Conservation (phyloP, 2,797 vertebrate species). For the Mareca penelope region DNA sequence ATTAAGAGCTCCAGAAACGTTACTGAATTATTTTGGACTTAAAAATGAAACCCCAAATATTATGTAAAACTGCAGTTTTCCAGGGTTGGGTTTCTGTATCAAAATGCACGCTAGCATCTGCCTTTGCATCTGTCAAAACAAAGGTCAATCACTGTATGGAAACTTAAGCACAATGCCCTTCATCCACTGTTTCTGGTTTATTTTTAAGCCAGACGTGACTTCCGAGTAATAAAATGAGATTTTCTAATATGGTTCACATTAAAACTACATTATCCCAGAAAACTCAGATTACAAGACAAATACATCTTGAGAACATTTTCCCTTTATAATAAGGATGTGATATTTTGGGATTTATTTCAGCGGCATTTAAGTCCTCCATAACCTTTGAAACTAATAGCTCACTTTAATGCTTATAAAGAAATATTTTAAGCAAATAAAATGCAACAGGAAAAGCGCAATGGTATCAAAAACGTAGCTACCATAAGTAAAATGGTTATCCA, state of each 20-base stretch:
- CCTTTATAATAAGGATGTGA: not conserved
- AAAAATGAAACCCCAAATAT: not conserved
- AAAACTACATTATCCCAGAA: not conserved
- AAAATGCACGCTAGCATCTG: not conserved
- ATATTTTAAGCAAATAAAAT: not conserved
- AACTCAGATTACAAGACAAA: constrained; percentile 16
- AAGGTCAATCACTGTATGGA: constrained; percentile 38
- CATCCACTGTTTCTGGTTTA: not conserved
- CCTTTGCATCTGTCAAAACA: constrained; percentile 32
- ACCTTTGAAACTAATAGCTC: not conserved
- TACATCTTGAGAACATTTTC: not conserved
- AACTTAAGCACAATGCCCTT: constrained; percentile 6
- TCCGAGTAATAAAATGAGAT: not conserved
- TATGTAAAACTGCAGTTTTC: not conserved
- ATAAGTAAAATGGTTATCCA: not conserved
- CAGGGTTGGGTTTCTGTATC: not conserved
- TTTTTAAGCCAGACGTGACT: not conserved
- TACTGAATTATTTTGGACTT: not conserved
- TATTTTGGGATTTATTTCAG: not conserved
- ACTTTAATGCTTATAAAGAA: not conserved
- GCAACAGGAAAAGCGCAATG: not conserved
- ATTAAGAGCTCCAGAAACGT: not conserved
- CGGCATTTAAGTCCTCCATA: not conserved
- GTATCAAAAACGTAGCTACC: not conserved
- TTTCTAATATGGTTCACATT: not conserved